A percentile compares a stretch with the other conserved stretches of the same genome.
Conservation (phyloP, 2,888 invertebrate genomes). For the Dryocosmus kuriphilus region DNA sequence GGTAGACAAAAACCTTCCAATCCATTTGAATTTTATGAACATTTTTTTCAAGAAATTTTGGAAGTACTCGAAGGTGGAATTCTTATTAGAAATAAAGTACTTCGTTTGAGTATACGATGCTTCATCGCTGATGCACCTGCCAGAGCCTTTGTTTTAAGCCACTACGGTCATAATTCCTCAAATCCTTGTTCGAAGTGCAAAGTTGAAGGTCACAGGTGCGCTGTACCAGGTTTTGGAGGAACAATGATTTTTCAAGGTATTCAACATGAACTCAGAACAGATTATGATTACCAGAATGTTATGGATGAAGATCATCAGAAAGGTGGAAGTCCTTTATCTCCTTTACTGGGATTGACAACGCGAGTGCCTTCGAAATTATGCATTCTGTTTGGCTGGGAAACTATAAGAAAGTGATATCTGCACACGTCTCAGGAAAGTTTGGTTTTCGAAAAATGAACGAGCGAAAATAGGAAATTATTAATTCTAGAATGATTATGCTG, state of each 20-base stretch:
- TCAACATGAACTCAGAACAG: conserved; percentile 41
- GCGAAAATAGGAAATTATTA: conserved; percentile 37
- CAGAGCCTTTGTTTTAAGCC: conserved; percentile 34
- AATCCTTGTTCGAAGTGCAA: conserved; percentile 26
- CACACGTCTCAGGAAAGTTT: conserved; percentile 35
- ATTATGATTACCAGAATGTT: conserved; percentile 41
- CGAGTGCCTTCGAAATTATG: conserved; percentile 42
- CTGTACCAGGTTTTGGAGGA: conserved; percentile 25
- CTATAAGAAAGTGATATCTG: conserved; percentile 33
- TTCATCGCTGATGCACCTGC: conserved; percentile 48
- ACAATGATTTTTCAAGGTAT: conserved; percentile 45
- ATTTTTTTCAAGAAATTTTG: too few relatives aligned
- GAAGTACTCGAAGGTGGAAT: conserved; percentile 34
- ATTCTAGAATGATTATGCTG: conserved; percentile 38
- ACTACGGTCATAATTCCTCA: too few relatives aligned
- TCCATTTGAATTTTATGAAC: too few relatives aligned
- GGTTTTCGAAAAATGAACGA: conserved; percentile 31
- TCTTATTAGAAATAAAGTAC: conserved; percentile 35
- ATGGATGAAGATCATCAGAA: too few relatives aligned
- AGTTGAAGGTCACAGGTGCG: conserved; percentile 39
- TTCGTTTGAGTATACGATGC: conserved; percentile 38
- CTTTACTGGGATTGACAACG: conserved; percentile 23
- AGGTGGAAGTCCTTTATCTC: conserved; percentile 42
- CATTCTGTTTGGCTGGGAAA: conserved; percentile 43
- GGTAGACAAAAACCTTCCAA: conserved; percentile 40